Evolutionary conservation across 1,140 invertebrate genomes (phyloP).

Genomic region (Eumaeus atala): DNA sequence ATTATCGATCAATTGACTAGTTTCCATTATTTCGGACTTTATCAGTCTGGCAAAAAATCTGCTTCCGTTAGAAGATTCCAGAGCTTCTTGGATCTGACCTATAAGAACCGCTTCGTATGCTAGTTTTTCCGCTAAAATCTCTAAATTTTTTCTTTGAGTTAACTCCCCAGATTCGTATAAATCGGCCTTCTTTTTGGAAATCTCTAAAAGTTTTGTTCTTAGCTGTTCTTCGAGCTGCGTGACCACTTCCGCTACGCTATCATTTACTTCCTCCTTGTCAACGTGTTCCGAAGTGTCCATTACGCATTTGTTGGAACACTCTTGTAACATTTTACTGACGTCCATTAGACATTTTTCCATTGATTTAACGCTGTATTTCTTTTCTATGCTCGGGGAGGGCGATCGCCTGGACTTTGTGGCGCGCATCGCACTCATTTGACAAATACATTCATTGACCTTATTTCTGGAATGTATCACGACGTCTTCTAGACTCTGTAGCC

Average conservation of each 20-base stretch:
- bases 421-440: slow-evolving; percentile 75
- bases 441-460: slow-evolving; percentile 71
- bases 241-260: slow-evolving; percentile 77
- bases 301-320: slow-evolving; percentile 75
- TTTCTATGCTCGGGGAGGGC: slow-evolving; percentile 75
- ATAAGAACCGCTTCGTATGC: slow-evolving; percentile 84
- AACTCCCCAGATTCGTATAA: slow-evolving; percentile 78
- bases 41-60: slow-evolving; percentile 74
- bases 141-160: slow-evolving; percentile 78
- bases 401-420: slow-evolving; percentile 73
- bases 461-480: slow-evolving; percentile 74
- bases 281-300: slow-evolving; percentile 55
- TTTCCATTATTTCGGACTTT: slow-evolving; percentile 80
- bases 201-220: slow-evolving; percentile 78
- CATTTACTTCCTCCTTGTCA: slow-evolving; percentile 65
- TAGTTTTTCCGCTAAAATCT: slow-evolving; percentile 83
- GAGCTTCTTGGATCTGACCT: slow-evolving; percentile 76
- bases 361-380: slow-evolving; percentile 75
- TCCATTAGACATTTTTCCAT: slow-evolving; percentile 77
- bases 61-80: slow-evolving; percentile 71
- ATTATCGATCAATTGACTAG: slow-evolving; percentile 82
- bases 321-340: slow-evolving; percentile 74
- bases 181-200: slow-evolving; percentile 77
- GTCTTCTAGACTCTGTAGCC: slow-evolving; percentile 75
- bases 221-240: slow-evolving; percentile 79